A percentile compares a stretch with the other conserved stretches of the same genome.
phyloP scores from a whole-genome alignment of 2,797 vertebrate genomes.

The Carapus acus region DNA sequence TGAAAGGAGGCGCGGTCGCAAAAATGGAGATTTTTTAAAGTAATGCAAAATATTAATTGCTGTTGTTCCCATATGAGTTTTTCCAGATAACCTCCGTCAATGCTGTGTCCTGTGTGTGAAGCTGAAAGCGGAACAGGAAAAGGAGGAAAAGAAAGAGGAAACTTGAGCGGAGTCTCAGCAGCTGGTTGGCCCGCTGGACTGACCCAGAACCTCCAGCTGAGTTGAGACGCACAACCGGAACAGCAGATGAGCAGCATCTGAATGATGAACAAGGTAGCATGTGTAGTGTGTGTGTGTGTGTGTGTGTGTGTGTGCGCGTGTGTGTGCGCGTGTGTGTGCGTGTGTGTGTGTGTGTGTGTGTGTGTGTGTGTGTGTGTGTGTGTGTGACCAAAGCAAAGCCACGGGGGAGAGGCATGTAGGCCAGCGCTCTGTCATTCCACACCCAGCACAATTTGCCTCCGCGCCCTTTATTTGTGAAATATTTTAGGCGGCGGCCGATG shows the following conservation, averaged over 20 bases:
- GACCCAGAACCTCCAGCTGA: too few relatives aligned
- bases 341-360: conserved; percentile 3
- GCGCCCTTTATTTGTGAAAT: conserved; percentile 29
- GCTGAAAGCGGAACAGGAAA: too few relatives aligned
- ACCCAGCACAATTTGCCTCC: conserved; percentile 15
- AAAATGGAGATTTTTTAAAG: too few relatives aligned
- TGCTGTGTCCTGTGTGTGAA: too few relatives aligned
- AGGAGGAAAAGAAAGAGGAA: too few relatives aligned
- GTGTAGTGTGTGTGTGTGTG: neutral
- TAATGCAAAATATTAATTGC: too few relatives aligned
- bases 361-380: neutral
- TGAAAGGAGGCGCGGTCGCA: neutral
- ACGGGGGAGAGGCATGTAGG: conserved; percentile 28
- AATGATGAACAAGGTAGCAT: neutral
- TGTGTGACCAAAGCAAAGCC: neutral
- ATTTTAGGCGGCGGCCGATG: conserved; percentile 43
- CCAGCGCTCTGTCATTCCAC: conserved; percentile 11
- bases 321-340: neutral
- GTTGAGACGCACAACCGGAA: too few relatives aligned
- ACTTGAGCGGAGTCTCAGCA: too few relatives aligned
- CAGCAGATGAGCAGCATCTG: too few relatives aligned
- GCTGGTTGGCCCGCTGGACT: too few relatives aligned
- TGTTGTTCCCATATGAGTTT: too few relatives aligned
- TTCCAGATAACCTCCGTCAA: too few relatives aligned
- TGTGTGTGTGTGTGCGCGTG: neutral